These are phyloP conservation scores for Athene cunicularia DNA, from an alignment of 2,113 vertebrate species.

Conservation along the genomic window DNA sequence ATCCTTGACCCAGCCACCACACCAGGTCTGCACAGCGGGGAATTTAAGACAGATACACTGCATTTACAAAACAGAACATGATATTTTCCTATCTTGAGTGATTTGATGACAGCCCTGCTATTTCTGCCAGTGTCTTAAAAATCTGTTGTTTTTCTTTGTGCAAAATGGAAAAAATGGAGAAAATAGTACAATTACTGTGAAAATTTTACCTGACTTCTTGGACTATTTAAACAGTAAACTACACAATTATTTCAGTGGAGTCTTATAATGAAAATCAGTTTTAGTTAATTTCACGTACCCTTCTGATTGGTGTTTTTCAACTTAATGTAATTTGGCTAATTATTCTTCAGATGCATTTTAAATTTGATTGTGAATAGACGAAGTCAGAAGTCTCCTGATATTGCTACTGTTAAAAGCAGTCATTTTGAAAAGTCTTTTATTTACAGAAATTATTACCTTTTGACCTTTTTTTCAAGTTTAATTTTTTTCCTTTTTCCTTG, in stretches of 20 bases:
- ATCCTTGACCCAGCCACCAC: not conserved
- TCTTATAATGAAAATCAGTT: not conserved
- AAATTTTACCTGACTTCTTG: not conserved
- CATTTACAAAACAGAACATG: not conserved
- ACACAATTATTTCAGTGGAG: not conserved
- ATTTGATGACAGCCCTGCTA: not conserved
- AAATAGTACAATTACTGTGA: not conserved
- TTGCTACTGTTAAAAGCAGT: not conserved
- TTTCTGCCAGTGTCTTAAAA: not conserved
- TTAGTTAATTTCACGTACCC: not conserved
- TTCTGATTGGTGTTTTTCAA: not conserved
- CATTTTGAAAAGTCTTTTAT: not conserved
- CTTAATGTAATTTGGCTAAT: constrained; percentile 1
- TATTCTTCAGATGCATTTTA: not conserved
- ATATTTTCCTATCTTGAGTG: not conserved
- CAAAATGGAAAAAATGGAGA: not conserved
- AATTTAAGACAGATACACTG: not conserved
- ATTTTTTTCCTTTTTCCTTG: not conserved
- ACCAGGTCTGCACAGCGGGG: not conserved
- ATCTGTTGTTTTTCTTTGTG: not conserved
- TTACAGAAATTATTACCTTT: not conserved
- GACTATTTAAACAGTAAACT: not conserved
- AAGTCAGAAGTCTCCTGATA: not conserved
- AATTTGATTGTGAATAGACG: not conserved
- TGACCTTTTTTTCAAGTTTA: not conserved